phyloP scores from a whole-genome alignment of 1,140 invertebrate genomes.

The Drosophila leontia region DNA sequence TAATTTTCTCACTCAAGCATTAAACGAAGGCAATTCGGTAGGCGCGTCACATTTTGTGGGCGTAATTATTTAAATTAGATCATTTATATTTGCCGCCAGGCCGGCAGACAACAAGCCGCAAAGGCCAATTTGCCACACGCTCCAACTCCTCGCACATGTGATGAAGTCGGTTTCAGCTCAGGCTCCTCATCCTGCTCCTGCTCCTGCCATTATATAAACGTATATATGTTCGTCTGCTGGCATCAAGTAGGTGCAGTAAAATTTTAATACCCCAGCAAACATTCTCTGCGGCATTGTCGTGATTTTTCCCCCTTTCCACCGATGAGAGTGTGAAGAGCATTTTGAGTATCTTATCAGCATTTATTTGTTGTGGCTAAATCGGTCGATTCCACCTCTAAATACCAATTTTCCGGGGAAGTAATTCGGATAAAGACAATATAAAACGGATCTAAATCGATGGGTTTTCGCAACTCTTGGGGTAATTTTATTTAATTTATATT shows the following conservation, averaged over 20 bases:
- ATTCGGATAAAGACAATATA: neutral
- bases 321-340: constrained; percentile 61
- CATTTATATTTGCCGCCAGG: constrained; percentile 73
- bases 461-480: neutral
- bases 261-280: constrained; percentile 69
- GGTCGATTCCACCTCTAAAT: neutral
- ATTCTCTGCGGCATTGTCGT: constrained; percentile 37
- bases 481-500: neutral
- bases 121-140: constrained; percentile 67
- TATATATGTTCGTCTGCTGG: constrained; percentile 22
- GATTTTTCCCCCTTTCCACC: constrained; percentile 38
- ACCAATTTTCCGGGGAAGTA: constrained; percentile 1
- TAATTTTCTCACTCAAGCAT: constrained; percentile 66
- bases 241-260: constrained; percentile 65
- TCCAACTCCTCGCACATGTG: constrained; percentile 63
- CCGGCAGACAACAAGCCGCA: constrained; percentile 53
- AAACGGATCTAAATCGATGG: neutral
- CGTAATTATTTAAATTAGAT: constrained; percentile 80
- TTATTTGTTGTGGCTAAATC: constrained; percentile 29
- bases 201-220: neutral
- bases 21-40: constrained; percentile 67
- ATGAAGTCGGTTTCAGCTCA: constrained; percentile 27
- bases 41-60: constrained; percentile 63
- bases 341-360: constrained; percentile 71
- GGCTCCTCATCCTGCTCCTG: constrained; percentile 10